Conservation (phyloP, 2,888 invertebrate species). For the Nymphalis urticae region DNA sequence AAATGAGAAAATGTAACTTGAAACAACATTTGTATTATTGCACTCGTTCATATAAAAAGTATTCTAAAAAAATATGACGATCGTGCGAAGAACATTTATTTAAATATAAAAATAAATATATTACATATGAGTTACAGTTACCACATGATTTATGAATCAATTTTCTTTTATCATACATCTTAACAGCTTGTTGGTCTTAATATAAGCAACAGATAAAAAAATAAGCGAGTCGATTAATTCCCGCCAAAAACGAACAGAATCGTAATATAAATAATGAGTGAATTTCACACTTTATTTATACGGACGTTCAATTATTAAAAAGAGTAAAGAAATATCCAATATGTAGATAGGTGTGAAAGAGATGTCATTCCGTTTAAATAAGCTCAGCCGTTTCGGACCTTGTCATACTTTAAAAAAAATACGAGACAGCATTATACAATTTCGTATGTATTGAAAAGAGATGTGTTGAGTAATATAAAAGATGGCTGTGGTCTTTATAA, state of each 20-base stretch:
- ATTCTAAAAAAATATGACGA: not conserved
- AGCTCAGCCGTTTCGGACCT: constrained; percentile 23
- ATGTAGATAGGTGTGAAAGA: constrained; percentile 49
- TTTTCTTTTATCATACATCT: constrained; percentile 40
- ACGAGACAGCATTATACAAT: constrained; percentile 33
- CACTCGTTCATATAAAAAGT: too few relatives aligned
- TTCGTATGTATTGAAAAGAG: constrained; percentile 43
- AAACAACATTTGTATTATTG: too few relatives aligned
- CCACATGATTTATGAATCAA: constrained; percentile 39
- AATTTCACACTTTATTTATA: constrained; percentile 55
- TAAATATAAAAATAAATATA: constrained; percentile 4
- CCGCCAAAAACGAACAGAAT: constrained; percentile 50
- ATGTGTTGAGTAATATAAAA: constrained; percentile 44
- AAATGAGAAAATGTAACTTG: too few relatives aligned
- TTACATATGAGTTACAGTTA: constrained; percentile 40
- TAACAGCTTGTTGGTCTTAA: constrained; percentile 48
- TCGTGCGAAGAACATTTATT: constrained; percentile 6
- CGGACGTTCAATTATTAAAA: constrained; percentile 49
- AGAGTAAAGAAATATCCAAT: constrained; percentile 13
- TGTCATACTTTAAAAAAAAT: constrained; percentile 39
- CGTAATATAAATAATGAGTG: constrained; percentile 50
- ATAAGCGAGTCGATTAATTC: constrained; percentile 52
- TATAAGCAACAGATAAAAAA: constrained; percentile 45
- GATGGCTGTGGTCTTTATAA: constrained; percentile 54
- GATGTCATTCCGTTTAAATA: constrained; percentile 46